Base-by-base conservation (phyloP, 2,888 invertebrate genomes). In the Geotrupes spiniger region DNA sequence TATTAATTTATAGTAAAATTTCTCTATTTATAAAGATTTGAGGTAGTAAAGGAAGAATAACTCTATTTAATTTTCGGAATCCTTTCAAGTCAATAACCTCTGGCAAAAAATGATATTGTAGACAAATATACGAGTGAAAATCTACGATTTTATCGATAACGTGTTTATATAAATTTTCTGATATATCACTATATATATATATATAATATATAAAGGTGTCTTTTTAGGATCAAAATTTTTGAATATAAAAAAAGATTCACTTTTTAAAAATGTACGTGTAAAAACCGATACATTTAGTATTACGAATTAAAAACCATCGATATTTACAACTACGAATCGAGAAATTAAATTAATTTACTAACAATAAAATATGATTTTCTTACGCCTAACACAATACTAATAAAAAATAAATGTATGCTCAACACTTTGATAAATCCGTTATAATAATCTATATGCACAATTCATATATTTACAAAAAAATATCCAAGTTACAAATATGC, bases 361-460 rank as follows among this genome's bases (percentile, higher is more conserved):
- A 42, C 42, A 36, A 48, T 48, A 48, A 48, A 48, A 48, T 48
- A 48, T 38, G 9, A 33, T 40, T 37, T 37, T 38, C 28, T 46
- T 50, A 46, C 27, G 46, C 42, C 65, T 66, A 69, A 69, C 64
- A 63, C 63, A 68, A 66, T 63, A 38, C 65, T 67, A 68, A 66
- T 63, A 58, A 61, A 63, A 53, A 66, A 66, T 65, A 63, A 66
- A 66, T 65, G 63, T 61, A 65, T 62, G 63, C 64, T 68, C 68
- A 69, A 71, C 69, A 70, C 65, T 71, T 68, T 71, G 65, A 68
- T 69, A 71, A 70, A 69, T 68, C 68, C 68, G 65, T 66, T 71
- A 65, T 68, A 66, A 67, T 70, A 68, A 70, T 71, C 70, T 72
- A 72, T 71, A 72, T 73, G 72, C 72, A 72, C 72, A 73, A 68